Evolutionary conservation across 2,888 invertebrate genomes (phyloP).

Genomic region (Agrilus mali): DNA sequence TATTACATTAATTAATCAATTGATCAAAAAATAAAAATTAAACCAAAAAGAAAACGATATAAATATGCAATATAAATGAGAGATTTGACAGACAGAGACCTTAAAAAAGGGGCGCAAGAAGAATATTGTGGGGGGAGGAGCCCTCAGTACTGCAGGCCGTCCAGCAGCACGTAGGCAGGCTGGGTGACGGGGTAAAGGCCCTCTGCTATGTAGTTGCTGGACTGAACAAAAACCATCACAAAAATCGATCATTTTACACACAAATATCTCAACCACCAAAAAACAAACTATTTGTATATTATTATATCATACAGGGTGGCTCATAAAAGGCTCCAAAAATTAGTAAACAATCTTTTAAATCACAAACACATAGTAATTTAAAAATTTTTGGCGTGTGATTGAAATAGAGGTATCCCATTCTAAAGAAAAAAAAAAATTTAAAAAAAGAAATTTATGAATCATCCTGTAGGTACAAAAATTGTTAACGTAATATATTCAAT

Average conservation of each 20-base stretch:
- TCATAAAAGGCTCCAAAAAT: too few species aligned
- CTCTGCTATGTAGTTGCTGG: conserved; percentile 37
- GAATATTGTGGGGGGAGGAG: conserved; percentile 22
- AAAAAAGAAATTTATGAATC: too few species aligned
- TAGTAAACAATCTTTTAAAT: too few species aligned
- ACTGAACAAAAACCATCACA: conserved; percentile 21
- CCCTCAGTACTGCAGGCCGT: conserved; percentile 50
- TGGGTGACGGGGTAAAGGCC: conserved; percentile 45
- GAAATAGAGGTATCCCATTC: too few species aligned
- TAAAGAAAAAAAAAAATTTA: too few species aligned
- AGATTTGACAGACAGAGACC: conserved; percentile 23
- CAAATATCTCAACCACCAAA: not conserved
- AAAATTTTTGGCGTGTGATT: too few species aligned
- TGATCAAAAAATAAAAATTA: not conserved
- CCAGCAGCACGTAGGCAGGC: conserved; percentile 48
- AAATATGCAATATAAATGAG: not conserved
- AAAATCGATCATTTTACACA: not conserved
- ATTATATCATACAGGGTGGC: too few species aligned
- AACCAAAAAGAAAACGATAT: conserved; percentile 9
- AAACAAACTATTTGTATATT: not conserved
- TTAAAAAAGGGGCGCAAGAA: conserved; percentile 29
- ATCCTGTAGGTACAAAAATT: too few species aligned
- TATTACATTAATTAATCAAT: not conserved
- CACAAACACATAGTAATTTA: too few species aligned
- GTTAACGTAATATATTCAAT: too few species aligned